Base-by-base conservation (phyloP, 2,113 vertebrate genomes). In the Bubo scandiacus region DNA sequence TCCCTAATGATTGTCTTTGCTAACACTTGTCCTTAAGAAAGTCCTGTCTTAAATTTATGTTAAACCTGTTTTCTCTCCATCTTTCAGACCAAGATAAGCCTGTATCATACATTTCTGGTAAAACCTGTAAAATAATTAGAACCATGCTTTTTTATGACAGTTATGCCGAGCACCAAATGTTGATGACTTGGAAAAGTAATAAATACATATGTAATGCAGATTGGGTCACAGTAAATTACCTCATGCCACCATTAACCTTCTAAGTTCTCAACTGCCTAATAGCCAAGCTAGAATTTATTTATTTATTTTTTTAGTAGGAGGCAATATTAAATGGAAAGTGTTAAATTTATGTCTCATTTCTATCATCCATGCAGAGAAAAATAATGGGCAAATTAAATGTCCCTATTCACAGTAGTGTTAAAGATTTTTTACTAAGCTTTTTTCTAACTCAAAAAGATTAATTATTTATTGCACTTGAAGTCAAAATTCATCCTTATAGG, bases 221-320 rank as follows among this genome's bases (percentile, higher is more conserved):
- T 90, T 85, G 81, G 23, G 49, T 74, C 52, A 81, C 77, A 66
- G 77, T 88, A 96, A 94, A 90, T 95, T 94, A 85, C 67, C 34
- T 81, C 70, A 63, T 73, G 26, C 21, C 81, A 32, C 70, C 43
- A 84, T 94, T 96, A 90, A 71, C 81, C 34, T 97, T 94, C 17
- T 84, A 87, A 43, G 57, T 49, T 91, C 40, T 92, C 61, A 91
- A 67, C 14, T 91, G 5, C n/a, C 14, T 94, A 81, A 58, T 86
- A 32, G 23, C 7, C 13, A 42, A 70, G 13, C 7, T 66, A 54
- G 38, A 94, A 71, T 89, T 82, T 67, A 49, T 86, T 80, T 58
- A 80, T 25, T 80, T 66, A n/a, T n/a, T 8, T 29, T 42, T 95
- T 88, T 47, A 91, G 30, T 29, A 43, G 52, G 57, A 92, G 65